These are phyloP conservation scores for Pandion haliaetus DNA, from an alignment of 2,113 vertebrate genomes.

Conservation along the genomic window DNA sequence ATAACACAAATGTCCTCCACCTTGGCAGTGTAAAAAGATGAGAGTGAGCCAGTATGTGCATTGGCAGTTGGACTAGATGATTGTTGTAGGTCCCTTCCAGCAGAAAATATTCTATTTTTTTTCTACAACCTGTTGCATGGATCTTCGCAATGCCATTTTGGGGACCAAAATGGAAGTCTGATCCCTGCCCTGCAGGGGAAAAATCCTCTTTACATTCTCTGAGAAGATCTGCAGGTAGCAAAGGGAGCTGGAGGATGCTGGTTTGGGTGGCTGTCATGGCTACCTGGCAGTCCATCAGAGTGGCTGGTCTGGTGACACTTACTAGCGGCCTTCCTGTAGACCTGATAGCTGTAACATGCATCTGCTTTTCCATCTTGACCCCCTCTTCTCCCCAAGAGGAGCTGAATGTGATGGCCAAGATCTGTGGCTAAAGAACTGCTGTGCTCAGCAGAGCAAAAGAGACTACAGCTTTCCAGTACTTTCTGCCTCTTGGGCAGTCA, in stretches of 20 bases:
- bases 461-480: neutral
- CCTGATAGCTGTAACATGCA: neutral
- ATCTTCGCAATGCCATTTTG: neutral
- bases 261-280: neutral
- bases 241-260: neutral
- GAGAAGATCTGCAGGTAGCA: neutral
- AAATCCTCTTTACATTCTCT: neutral
- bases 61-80: neutral
- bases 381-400: neutral
- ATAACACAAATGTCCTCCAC: neutral
- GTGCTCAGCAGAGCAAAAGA: neutral
- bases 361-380: neutral
- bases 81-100: neutral
- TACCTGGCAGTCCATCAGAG: neutral
- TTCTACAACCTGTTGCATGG: neutral
- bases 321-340: neutral
- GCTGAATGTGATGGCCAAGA: neutral
- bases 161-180: neutral
- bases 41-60: neutral
- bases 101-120: neutral
- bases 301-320: neutral
- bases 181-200: neutral
- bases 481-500: neutral
- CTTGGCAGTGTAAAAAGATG: neutral
- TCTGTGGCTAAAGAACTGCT: neutral